Conservation (phyloP, 2,797 vertebrate genomes). For the Manis crassicaudata region DNA sequence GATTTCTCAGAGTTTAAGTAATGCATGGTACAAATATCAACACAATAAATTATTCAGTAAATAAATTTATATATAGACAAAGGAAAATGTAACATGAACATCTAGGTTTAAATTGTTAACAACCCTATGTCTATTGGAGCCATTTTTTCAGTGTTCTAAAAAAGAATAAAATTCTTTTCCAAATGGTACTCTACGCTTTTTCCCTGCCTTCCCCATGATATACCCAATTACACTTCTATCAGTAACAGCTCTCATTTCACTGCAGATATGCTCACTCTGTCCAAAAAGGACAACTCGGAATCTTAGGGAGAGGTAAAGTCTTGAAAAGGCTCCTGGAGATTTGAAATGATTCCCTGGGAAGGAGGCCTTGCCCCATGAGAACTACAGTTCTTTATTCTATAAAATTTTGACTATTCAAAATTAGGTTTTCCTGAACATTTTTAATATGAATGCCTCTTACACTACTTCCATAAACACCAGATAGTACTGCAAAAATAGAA, state of each 20-base stretch:
- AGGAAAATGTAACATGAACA: not conserved
- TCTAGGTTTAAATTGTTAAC: conserved; percentile 35
- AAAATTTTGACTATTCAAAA: conserved; percentile 21
- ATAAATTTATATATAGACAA: not conserved
- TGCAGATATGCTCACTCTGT: not conserved
- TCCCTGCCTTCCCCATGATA: not conserved
- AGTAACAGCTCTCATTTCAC: not conserved
- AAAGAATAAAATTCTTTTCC: not conserved
- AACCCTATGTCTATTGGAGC: not conserved
- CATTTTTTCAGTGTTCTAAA: conserved; percentile 18
- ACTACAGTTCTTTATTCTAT: not conserved
- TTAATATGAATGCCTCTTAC: not conserved
- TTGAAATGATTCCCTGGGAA: not conserved
- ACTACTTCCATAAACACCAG: not conserved
- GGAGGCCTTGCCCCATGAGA: not conserved
- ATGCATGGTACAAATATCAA: not conserved
- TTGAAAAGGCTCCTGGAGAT: not conserved
- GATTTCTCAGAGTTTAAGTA: conserved; percentile 25
- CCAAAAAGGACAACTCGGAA: not conserved
- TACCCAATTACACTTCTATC: not conserved
- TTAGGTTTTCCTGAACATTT: not conserved
- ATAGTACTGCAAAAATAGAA: not conserved
- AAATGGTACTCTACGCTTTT: not conserved
- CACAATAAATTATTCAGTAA: not conserved
- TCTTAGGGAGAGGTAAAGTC: not conserved